Percentiles rank a stretch among this genome's conserved stretches.
These are phyloP conservation scores for Silurus aristotelis DNA, from an alignment of 2,797 vertebrate species.

Conservation along the genomic window DNA sequence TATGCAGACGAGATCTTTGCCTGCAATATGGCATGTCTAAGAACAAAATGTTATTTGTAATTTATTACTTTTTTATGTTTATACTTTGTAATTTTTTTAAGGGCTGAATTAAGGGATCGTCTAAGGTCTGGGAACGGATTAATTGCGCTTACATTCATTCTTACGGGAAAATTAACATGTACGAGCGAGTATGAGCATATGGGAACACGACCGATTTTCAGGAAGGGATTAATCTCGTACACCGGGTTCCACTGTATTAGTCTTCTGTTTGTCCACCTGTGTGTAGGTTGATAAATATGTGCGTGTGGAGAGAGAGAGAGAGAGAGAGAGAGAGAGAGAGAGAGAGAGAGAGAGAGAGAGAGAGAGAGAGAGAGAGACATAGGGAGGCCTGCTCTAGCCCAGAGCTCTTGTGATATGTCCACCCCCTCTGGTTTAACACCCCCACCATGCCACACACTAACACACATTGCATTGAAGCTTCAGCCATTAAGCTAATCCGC, in stretches of 20 bases:
- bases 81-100: no score
- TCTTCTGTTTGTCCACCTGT: constrained; percentile 52
- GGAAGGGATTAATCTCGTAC: no score
- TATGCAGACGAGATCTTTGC: no score
- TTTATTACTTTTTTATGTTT: no score
- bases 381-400: constrained; percentile 28
- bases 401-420: constrained; percentile 61
- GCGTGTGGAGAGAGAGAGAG: neutral
- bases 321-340: neutral
- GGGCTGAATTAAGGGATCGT: no score
- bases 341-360: neutral
- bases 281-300: constrained; percentile 23
- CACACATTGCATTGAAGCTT: constrained; percentile 50
- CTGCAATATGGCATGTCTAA: no score
- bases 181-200: no score
- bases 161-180: no score
- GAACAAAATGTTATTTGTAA: no score
- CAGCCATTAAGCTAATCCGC: constrained; percentile 44
- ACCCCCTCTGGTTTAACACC: constrained; percentile 53
- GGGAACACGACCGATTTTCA: no score
- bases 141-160: no score
- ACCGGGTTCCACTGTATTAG: neutral
- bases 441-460: constrained; percentile 22
- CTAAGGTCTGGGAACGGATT: no score
- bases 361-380: neutral